Base-by-base conservation (phyloP, 23 tunicate species). In the Aplidium turbinatum region DNA sequence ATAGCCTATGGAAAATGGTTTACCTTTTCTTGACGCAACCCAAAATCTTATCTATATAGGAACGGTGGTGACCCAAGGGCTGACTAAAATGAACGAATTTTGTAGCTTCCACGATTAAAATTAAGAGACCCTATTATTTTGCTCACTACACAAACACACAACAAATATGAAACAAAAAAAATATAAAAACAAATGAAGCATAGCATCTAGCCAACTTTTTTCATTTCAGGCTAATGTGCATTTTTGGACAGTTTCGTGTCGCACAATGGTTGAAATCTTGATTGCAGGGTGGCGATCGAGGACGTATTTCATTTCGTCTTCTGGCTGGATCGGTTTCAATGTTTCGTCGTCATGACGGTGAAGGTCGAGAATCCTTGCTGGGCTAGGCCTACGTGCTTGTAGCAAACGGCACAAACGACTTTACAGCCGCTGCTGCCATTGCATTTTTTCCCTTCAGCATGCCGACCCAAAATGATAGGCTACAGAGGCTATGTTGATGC, bases 401-500 rank as follows among this genome's bases (percentile, higher is more conserved):
- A 11, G 50, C 50, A 11, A 42, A 42, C 50, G 50, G 50, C 50
- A 42, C 50, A 11, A 42, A 42, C 50, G 50, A 42, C 50, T 42
- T n/a, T 42, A 42, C 50, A 42, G 50, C 50, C 50, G 50, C 50
- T 42, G 50, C 50, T 42, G 50, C 50, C 11, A 42, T 9, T 42
- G 50, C 16, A 11, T 11, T 42, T 42, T 42, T 42, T 42, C 16
- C 11, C 50, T 42, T 16, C 50, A 42, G 50, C 50, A n/a, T n/a
- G n/a, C n/a, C 50, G 50, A 42, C 50, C 50, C 50, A 42, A 42
- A 11, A n/a, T n/a, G n/a, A n/a, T n/a, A n/a, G 16, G 50, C 11
- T 16, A 42, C 50, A 11, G 13, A 42, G 50, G 16, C 50, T 42
- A 42, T 42, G 50, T 16, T 42, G 50, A 42, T 42, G 50, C 50